Evolutionary conservation across 2,797 vertebrate genomes (phyloP), one percentile per base, ranked within the genome.

Genomic region (Aeoliscus strigatus): DNA sequence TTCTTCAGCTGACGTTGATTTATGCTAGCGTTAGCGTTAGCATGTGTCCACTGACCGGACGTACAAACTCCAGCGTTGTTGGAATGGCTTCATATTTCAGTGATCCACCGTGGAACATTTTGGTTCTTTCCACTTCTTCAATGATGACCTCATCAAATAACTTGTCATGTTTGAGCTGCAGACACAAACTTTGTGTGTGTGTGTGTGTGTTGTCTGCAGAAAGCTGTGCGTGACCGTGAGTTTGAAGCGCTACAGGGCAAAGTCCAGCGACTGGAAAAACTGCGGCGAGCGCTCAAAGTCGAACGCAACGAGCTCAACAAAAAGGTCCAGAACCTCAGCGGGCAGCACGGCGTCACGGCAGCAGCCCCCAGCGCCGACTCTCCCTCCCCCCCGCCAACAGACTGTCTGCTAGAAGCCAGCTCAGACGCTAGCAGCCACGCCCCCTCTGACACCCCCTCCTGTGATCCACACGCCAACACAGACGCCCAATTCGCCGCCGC

Each of bases 291-390:
- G 0, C 87, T 99, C 18, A 96, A 98, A 64, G 92, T 88, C 0
- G 96, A 99, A 38, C 93, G 96, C 45, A 99, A 98, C 2, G 93
- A 98, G 80, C 91, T 99, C 60, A 98, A 92, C 68, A 98, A 96
- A 84, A 94, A 93, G 61, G 94, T 98, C 27, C 93, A 95, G 84
- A 90, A 82, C 77, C 84, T 94, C 44, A 88, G 87, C 2, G 88
- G 87, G 4, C 79, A 83, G 1, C 39, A 65, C 1, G 48, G 54
- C 3, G n/a, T 21, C 37, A 6, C 33, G 0, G 2, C 57, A 0
- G 69, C 67, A 2, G 0, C 23, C 31, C 40, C 62, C 0, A 67
- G 83, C 46, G 70, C 77, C 0, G 76, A 81, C 27, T 83, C 77
- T 2, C 80, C 79, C 3, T 80, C 82, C 3, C 82, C 81, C 0